These are phyloP conservation scores for Meteorus cinctellus DNA, from an alignment of 2,888 invertebrate genomes.

Conservation along the genomic window DNA sequence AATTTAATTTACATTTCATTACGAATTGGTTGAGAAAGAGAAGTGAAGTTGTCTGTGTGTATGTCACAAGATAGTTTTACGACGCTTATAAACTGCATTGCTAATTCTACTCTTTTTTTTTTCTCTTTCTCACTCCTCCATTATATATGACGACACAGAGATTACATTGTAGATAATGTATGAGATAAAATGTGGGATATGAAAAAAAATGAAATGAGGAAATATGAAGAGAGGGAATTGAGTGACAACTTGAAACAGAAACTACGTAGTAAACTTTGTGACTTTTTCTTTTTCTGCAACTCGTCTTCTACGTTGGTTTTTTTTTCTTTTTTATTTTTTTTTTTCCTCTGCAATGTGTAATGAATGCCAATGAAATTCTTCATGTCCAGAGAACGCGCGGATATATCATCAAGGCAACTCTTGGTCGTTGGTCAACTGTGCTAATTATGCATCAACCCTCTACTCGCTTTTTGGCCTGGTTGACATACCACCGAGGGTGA, in stretches of 20 bases:
- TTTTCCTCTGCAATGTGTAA: background rate
- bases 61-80: background rate
- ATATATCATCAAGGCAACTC: slow-evolving; percentile 29
- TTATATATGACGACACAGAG: background rate
- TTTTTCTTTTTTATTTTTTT: background rate
- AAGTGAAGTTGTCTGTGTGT: background rate
- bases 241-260: background rate
- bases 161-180: background rate
- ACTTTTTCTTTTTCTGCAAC: background rate
- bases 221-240: background rate
- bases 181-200: background rate
- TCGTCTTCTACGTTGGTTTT: background rate
- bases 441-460: slow-evolving; percentile 51
- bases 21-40: background rate
- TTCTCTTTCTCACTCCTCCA: background rate
- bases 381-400: slow-evolving; percentile 30
- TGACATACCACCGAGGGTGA: slow-evolving; percentile 52
- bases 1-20: slow-evolving; percentile 1
- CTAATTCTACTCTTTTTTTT: background rate
- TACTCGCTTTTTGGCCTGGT: slow-evolving; percentile 52
- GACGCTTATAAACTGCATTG: slow-evolving; percentile 1
- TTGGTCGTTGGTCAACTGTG: slow-evolving; percentile 47
- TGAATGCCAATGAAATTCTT: slow-evolving; percentile 48
- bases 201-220: background rate
- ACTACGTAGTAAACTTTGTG: background rate